Percentiles rank a stretch among this genome's conserved stretches.
phyloP scores from a whole-genome alignment of 2,888 invertebrate species.

The Netelia inedita region DNA sequence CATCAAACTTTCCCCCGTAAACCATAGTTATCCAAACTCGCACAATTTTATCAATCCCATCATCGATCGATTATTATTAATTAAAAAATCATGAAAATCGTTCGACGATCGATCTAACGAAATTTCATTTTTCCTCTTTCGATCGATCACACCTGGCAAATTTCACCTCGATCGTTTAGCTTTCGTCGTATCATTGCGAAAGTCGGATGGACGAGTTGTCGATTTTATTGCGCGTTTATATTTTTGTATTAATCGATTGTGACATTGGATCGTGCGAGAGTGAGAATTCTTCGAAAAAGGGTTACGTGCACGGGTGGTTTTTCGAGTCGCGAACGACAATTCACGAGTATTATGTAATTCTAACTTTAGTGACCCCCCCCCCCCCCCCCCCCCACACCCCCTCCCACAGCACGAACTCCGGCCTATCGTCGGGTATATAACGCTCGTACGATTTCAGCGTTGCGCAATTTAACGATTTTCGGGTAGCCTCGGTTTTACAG shows the following conservation, averaged over 20 bases:
- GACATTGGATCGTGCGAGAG: background rate
- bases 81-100: background rate
- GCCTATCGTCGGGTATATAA: background rate
- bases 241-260: slow-evolving; percentile 5
- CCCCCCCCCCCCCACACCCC: background rate
- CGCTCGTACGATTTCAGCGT: slow-evolving; percentile 21
- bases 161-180: no score
- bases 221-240: background rate
- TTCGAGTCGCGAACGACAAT: slow-evolving; percentile 8
- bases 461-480: slow-evolving; percentile 44
- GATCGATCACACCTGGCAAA: no score
- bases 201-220: background rate
- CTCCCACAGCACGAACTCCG: no score
- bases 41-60: background rate
- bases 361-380: background rate
- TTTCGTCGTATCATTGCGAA: no score
- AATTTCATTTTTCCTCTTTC: background rate
- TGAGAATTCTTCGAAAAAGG: slow-evolving; percentile 28
- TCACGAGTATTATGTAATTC: slow-evolving; percentile 21
- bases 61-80: background rate
- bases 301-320: slow-evolving; percentile 14
- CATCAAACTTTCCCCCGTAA: no score
- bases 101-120: background rate
- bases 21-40: no score
- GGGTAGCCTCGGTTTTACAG: background rate